Percentiles rank a stretch among this genome's conserved stretches.
phyloP scores from a whole-genome alignment of 2,888 invertebrate species.

The Leptopilina syphax region DNA sequence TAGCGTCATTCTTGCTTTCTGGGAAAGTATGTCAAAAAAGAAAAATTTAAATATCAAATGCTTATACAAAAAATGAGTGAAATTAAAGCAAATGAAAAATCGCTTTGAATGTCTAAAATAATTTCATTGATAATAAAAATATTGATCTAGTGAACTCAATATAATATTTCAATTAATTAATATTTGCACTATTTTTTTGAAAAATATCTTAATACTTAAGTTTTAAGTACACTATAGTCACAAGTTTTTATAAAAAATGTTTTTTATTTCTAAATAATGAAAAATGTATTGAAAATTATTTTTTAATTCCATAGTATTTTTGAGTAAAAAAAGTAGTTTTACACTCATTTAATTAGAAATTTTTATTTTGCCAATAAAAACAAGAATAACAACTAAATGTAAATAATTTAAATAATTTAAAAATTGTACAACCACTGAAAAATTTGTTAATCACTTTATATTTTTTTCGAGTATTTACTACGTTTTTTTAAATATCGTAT shows the following conservation, averaged over 20 bases:
- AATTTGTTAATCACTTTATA: not conserved
- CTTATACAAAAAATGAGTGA: not conserved
- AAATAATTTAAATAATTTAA: not conserved
- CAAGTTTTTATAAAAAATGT: not conserved
- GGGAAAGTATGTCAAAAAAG: not conserved
- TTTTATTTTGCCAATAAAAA: conserved; percentile 2
- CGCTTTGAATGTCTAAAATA: not conserved
- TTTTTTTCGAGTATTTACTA: conserved; percentile 24
- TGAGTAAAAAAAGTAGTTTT: not conserved
- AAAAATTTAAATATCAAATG: not conserved
- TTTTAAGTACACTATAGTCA: not conserved
- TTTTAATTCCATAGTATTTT: not conserved
- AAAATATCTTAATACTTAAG: conserved; percentile 1
- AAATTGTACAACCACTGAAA: not conserved
- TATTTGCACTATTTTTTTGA: not conserved
- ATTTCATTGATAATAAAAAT: not conserved
- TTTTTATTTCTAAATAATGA: too few species aligned
- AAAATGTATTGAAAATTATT: too few species aligned
- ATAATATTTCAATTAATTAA: not conserved
- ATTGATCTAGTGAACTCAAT: not conserved
- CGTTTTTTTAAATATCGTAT: conserved; percentile 27
- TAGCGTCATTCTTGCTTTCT: conserved; percentile 7
- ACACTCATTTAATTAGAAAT: not conserved
- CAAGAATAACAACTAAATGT: not conserved
- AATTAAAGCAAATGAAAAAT: not conserved